These are phyloP conservation scores for Ophion obscuratus DNA, from an alignment of 2,888 invertebrate genomes.

Conservation along the genomic window DNA sequence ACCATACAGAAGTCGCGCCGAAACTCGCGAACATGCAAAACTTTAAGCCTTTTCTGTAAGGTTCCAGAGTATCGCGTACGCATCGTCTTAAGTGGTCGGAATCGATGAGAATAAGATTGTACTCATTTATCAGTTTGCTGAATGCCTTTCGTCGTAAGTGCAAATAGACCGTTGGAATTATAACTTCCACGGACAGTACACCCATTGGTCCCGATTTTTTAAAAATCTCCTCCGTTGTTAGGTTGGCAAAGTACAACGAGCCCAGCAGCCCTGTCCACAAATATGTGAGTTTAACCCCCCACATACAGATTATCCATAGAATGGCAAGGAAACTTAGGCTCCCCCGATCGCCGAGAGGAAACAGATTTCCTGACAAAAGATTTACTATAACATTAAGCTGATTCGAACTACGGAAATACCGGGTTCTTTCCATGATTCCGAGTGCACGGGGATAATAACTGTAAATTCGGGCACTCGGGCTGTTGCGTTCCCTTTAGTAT, in stretches of 20 bases:
- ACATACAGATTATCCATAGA: conserved; percentile 34
- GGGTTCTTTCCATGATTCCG: conserved; percentile 16
- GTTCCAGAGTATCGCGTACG: conserved; percentile 49
- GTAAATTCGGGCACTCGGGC: not conserved
- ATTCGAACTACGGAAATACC: conserved; percentile 68
- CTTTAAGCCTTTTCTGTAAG: conserved; percentile 64
- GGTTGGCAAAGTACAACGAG: conserved; percentile 45
- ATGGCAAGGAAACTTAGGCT: not conserved
- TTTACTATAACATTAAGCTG: conserved; percentile 68
- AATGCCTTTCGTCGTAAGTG: conserved; percentile 62
- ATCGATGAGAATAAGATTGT: conserved; percentile 62
- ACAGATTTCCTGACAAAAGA: conserved; percentile 68
- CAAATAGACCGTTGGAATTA: conserved; percentile 63
- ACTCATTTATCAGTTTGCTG: conserved; percentile 61
- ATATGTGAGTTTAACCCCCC: conserved; percentile 62
- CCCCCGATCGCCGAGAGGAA: conserved; percentile 58
- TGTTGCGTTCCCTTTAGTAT: not conserved
- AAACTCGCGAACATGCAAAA: conserved; percentile 65
- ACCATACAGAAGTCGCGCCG: conserved; percentile 62
- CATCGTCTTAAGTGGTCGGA: conserved; percentile 49
- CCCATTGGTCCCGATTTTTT: conserved; percentile 60
- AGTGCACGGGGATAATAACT: not conserved
- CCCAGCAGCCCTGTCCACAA: conserved; percentile 12
- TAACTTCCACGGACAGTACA: conserved; percentile 62
- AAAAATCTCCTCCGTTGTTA: conserved; percentile 61